Evolutionary conservation across 2,888 invertebrate species (phyloP).

Genomic region (Ephialtes manifestator): DNA sequence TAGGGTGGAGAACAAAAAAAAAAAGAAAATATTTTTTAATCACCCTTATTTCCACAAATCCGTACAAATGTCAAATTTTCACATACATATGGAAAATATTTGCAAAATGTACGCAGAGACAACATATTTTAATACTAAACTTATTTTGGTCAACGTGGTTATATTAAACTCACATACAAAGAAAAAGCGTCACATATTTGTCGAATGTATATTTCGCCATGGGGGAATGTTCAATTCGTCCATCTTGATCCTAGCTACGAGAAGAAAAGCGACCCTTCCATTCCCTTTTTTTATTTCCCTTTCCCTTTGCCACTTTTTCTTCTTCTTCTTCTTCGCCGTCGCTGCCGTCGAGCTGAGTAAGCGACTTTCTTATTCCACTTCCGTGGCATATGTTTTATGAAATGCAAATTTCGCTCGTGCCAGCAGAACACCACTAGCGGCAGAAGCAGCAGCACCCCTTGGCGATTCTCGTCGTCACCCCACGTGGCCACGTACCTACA

Average conservation of each 20-base stretch:
- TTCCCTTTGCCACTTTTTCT: slow-evolving; percentile 43
- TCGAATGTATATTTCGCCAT: neutral
- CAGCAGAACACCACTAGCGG: slow-evolving; percentile 52
- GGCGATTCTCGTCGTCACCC: slow-evolving; percentile 62
- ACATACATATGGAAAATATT: no score
- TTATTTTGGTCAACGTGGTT: neutral
- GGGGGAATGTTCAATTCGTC: slow-evolving; percentile 12
- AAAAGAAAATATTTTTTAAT: no score
- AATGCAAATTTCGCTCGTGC: slow-evolving; percentile 78
- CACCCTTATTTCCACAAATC: no score
- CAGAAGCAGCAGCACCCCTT: slow-evolving; percentile 55
- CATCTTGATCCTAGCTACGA: slow-evolving; percentile 11
- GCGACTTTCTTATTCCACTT: slow-evolving; percentile 74
- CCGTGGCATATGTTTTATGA: slow-evolving; percentile 79
- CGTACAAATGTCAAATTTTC: no score
- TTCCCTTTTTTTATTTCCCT: slow-evolving; percentile 17
- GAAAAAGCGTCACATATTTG: neutral
- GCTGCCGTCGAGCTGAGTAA: slow-evolving; percentile 73
- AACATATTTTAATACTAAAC: neutral
- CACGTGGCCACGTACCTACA: slow-evolving; percentile 64
- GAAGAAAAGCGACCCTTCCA: slow-evolving; percentile 32
- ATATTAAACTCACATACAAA: neutral
- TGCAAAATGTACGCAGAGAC: no score
- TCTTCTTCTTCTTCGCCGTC: slow-evolving; percentile 53
- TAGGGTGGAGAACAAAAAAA: no score